These are phyloP conservation scores for Catharus minimus DNA, from an alignment of 2,113 vertebrate genomes.

Conservation along the genomic window DNA sequence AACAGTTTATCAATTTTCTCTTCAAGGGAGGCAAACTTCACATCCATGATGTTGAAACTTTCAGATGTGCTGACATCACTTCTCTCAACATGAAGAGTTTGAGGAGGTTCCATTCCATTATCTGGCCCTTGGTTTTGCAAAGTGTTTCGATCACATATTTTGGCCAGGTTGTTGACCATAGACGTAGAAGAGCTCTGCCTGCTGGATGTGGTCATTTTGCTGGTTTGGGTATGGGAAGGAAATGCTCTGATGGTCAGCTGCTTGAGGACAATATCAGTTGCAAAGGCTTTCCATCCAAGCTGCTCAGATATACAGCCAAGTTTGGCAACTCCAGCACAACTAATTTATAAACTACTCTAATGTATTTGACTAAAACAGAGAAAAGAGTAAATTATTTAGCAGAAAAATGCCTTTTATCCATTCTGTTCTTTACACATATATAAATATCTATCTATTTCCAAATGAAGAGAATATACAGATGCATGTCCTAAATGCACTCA, in stretches of 20 bases:
- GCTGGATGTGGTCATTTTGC: slow-evolving; percentile 63
- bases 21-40: slow-evolving; percentile 76
- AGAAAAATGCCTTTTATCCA: neutral
- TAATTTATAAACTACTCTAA: slow-evolving; percentile 14
- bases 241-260: slow-evolving; percentile 54
- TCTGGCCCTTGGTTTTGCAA: slow-evolving; percentile 74
- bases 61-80: slow-evolving; percentile 27
- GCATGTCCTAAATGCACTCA: slow-evolving; percentile 73
- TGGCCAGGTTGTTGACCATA: slow-evolving; percentile 83
- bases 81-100: slow-evolving; percentile 42
- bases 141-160: slow-evolving; percentile 78
- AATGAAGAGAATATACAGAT: slow-evolving; percentile 54
- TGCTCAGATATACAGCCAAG: slow-evolving; percentile 38
- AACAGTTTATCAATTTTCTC: slow-evolving; percentile 82
- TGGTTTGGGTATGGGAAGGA: slow-evolving; percentile 41
- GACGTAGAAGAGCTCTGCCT: slow-evolving; percentile 62
- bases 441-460: neutral
- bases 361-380: slow-evolving; percentile 20
- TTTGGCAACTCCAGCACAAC: slow-evolving; percentile 33
- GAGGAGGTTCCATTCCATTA: slow-evolving; percentile 32
- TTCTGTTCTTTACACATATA: neutral
- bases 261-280: slow-evolving; percentile 55
- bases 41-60: slow-evolving; percentile 76
- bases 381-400: neutral
- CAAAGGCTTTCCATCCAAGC: slow-evolving; percentile 45